Evolutionary conservation across 2,113 vertebrate species (phyloP), one percentile per base, ranked within the genome.

Genomic region (Pimephales promelas): DNA sequence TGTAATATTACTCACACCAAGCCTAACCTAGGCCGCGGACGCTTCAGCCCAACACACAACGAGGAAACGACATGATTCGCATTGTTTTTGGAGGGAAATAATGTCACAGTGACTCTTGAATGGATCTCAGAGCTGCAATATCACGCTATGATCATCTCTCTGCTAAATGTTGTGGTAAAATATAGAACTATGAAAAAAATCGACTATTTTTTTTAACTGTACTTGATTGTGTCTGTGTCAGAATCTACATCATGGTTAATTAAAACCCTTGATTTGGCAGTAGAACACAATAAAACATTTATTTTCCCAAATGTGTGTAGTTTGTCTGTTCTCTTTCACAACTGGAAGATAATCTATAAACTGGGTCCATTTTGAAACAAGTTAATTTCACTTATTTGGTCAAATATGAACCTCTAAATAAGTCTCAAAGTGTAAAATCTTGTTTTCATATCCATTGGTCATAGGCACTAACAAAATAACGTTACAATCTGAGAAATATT

Each of bases 161-260:
- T 71, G 2, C 10, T 31, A 31, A 18, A 3, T 28, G 7, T 14
- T 31, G 14, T 31, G 10, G 28, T 1, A 31, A 31, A 34, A 54
- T 5, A 54, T 0, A 75, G 16, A 64, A 54, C 16, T 5, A 28
- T 71, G n/a, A n/a, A n/a, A 56, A 10, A 59, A 54, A 84, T 68
- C 1, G 54, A 83, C 88, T 81, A 86, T 90, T 89, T 90, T 91
- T 89, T n/a, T 49, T 57, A 84, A 86, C 81, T 86, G 64, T 68
- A 11, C 43, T 71, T 85, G 14, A 74, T 28, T 43, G 22, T 6
- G 31, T 40, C 11, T 79, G 22, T 86, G 14, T 82, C 40, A 59
- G 22, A 45, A 79, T 28, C 24, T 10, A 62, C 3, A 5, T 66
- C 62, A 49, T 2, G 10, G 22, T 47, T 18, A 34, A 43, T 5